Evolutionary conservation across 2,797 vertebrate genomes (phyloP).

Genomic region (Paratrypauchen microcephalus): DNA sequence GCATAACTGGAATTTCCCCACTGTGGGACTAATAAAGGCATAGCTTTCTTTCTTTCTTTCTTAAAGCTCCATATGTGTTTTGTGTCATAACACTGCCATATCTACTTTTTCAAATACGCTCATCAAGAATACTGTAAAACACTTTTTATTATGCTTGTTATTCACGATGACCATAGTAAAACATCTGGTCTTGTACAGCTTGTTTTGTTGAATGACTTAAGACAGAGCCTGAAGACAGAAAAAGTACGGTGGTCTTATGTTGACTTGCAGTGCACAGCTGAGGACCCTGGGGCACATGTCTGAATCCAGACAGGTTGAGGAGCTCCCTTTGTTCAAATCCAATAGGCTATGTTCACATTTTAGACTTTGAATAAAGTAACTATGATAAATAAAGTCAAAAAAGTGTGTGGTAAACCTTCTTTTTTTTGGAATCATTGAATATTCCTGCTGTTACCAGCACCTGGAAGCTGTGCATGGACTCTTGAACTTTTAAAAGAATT

Average conservation of each 20-base stretch:
- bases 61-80: no score
- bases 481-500: no score
- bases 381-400: no score
- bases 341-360: no score
- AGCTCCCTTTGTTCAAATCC: neutral
- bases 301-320: slow-evolving; percentile 13
- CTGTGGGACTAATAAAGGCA: no score
- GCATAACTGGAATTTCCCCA: no score
- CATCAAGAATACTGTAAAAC: neutral
- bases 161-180: neutral
- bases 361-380: no score
- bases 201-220: neutral
- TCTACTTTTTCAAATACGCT: neutral
- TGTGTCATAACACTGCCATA: neutral
- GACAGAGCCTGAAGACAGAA: neutral
- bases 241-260: neutral
- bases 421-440: no score
- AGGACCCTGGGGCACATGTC: slow-evolving; percentile 12
- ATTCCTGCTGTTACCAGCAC: no score
- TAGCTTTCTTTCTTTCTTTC: no score
- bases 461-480: no score
- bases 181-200: neutral
- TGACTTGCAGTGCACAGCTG: slow-evolving; percentile 18
- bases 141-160: neutral
- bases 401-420: no score